A percentile compares a stretch with the other conserved stretches of the same genome.
Conservation (phyloP, 2,113 vertebrate genomes). For the Crotalus tigris region DNA sequence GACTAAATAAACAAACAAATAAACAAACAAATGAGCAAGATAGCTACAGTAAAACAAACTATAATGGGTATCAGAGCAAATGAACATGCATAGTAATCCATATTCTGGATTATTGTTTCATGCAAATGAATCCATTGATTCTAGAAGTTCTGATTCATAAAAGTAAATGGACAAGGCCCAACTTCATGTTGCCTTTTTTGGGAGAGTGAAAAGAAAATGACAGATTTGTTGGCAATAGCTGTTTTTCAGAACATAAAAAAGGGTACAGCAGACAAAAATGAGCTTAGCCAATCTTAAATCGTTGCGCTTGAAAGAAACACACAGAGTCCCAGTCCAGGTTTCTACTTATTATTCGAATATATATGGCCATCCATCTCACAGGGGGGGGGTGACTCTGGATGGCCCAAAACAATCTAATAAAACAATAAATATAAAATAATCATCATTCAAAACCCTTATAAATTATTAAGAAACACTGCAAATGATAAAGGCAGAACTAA, state of each 20-base stretch:
- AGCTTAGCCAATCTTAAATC: neutral
- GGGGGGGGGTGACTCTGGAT: too few relatives aligned
- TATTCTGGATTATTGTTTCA: neutral
- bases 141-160: neutral
- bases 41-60: neutral
- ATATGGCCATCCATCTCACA: neutral
- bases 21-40: neutral
- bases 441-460: neutral
- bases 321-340: neutral
- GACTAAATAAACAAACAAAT: neutral
- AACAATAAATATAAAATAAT: neutral
- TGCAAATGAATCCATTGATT: neutral
- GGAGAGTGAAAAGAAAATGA: neutral
- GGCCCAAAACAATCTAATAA: too few relatives aligned
- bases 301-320: neutral
- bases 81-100: neutral
- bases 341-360: neutral
- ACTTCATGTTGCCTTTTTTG: neutral
- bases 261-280: neutral
- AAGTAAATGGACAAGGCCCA: neutral
- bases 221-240: neutral
- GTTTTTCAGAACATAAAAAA: neutral
- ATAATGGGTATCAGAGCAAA: neutral
- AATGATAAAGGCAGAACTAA: neutral
- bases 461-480: neutral